phyloP scores from a whole-genome alignment of 2,797 vertebrate species.

The Melanotaenia parkinsoni region DNA sequence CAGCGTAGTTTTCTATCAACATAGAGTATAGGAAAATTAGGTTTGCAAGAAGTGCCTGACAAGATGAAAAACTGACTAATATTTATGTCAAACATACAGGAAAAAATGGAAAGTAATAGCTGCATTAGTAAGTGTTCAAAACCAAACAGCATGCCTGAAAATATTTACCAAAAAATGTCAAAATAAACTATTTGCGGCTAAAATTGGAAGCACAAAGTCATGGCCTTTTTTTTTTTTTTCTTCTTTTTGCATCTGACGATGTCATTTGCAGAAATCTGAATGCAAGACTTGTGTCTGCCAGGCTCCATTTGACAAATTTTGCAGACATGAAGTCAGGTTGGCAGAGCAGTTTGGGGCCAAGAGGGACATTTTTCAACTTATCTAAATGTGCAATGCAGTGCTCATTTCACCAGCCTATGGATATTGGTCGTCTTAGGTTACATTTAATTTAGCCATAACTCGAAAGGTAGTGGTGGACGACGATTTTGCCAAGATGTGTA shows the following conservation, averaged over 20 bases:
- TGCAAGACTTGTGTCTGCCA: slow-evolving; percentile 4
- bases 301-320: slow-evolving; percentile 33
- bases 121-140: background rate
- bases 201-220: background rate
- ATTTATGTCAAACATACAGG: background rate
- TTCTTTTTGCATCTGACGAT: slow-evolving; percentile 3
- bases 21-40: background rate
- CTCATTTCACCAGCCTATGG: slow-evolving; percentile 35
- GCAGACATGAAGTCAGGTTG: slow-evolving; percentile 49
- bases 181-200: background rate
- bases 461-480: slow-evolving; percentile 37
- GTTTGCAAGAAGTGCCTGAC: background rate
- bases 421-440: slow-evolving; percentile 48
- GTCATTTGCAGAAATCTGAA: slow-evolving; percentile 12
- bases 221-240: background rate
- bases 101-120: slow-evolving; percentile 1
- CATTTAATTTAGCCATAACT: slow-evolving; percentile 53
- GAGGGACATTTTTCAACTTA: slow-evolving; percentile 45
- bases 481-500: background rate
- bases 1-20: background rate
- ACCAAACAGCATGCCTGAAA: background rate
- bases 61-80: background rate
- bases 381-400: slow-evolving; percentile 21
- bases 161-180: background rate
- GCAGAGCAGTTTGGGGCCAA: slow-evolving; percentile 20